Conservation (phyloP, 2,888 invertebrate species). For the Rhopalosiphum nymphaeae region DNA sequence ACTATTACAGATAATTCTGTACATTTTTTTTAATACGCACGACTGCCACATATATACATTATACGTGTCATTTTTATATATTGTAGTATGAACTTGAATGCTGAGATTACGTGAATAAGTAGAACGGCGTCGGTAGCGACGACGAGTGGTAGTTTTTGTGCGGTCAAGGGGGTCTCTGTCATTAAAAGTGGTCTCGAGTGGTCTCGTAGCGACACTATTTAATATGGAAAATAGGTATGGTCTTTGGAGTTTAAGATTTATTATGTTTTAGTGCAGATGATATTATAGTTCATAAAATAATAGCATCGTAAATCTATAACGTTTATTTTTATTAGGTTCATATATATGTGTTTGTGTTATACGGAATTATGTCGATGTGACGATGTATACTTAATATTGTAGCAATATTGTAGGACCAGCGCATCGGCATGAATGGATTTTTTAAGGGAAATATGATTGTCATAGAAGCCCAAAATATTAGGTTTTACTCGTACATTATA, state of each 20-base stretch:
- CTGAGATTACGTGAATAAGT: background rate
- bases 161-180: background rate
- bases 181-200: background rate
- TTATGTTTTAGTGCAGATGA: background rate
- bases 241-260: background rate
- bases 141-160: background rate
- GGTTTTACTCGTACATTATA: background rate
- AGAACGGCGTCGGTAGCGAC: background rate
- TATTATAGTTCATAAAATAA: background rate
- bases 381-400: no score
- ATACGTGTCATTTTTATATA: background rate
- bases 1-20: background rate
- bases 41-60: background rate
- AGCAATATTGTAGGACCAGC: background rate
- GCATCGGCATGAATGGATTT: background rate
- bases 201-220: background rate
- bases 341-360: no score
- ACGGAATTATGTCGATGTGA: no score
- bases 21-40: background rate
- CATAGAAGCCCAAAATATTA: background rate
- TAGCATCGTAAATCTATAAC: no score
- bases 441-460: background rate
- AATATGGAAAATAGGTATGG: background rate
- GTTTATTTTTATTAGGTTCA: no score
- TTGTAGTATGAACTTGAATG: background rate